Percentiles rank a stretch among this genome's conserved stretches.
These are phyloP conservation scores for Stictonetta naevosa DNA, from an alignment of 2,113 vertebrate species.

Conservation along the genomic window DNA sequence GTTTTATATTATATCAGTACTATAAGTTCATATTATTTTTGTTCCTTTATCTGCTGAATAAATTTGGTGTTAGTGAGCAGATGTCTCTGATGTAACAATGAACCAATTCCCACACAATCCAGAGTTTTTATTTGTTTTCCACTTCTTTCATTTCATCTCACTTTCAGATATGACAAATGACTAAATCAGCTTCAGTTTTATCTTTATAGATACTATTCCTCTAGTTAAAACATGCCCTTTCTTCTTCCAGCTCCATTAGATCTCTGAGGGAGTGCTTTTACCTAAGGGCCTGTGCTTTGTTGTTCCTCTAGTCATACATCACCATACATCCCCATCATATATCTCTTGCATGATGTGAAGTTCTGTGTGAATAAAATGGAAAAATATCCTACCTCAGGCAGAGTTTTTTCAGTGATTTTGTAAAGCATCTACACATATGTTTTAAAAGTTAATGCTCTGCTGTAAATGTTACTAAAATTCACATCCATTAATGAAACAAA, in stretches of 20 bases:
- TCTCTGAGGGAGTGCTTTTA: not conserved
- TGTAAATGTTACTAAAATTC: not conserved
- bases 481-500: not conserved
- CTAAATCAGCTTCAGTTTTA: not conserved
- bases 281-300: not conserved
- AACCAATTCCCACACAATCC: not conserved
- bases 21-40: not conserved
- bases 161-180: not conserved
- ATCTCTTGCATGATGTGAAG: not conserved
- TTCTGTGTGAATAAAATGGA: not conserved
- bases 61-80: not conserved
- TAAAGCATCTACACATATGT: not conserved
- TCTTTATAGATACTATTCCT: not conserved
- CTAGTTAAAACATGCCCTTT: not conserved
- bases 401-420: not conserved
- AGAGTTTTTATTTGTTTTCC: not conserved
- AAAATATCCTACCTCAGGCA: not conserved
- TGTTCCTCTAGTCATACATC: not conserved
- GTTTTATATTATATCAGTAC: not conserved
- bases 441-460: not conserved
- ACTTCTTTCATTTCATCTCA: not conserved
- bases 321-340: not conserved
- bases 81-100: not conserved
- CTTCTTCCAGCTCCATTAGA: not conserved
- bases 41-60: not conserved